A percentile compares a stretch with the other conserved stretches of the same genome.
phyloP scores from a whole-genome alignment of 2,113 vertebrate species.

The Leptodactylus fuscus region DNA sequence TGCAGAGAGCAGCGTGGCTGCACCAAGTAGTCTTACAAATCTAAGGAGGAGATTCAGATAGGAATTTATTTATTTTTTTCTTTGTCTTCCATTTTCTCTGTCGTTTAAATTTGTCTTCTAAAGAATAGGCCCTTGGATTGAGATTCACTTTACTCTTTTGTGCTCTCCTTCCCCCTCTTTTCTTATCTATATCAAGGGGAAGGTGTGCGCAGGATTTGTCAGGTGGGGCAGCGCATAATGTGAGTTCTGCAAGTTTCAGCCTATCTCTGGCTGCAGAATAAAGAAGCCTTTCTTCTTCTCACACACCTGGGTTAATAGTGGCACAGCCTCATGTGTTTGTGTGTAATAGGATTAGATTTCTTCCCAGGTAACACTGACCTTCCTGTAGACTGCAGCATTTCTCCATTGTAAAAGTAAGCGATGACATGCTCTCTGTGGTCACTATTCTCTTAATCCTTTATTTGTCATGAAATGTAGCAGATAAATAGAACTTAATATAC shows the following conservation, averaged over 20 bases:
- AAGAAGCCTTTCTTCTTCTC: slow-evolving; percentile 11
- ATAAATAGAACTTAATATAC: neutral
- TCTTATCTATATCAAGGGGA: neutral
- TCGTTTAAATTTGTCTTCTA: neutral
- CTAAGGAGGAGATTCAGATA: no score
- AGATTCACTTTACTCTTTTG: neutral
- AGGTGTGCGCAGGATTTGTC: neutral
- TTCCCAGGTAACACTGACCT: neutral
- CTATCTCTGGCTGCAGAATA: slow-evolving; percentile 16
- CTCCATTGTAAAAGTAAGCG: neutral
- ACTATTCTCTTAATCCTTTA: neutral
- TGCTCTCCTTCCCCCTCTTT: neutral
- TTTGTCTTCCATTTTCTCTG: no score
- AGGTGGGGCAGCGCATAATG: slow-evolving; percentile 5
- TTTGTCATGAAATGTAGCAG: neutral
- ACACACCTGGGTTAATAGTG: slow-evolving; percentile 25
- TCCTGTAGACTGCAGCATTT: neutral
- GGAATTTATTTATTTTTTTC: no score
- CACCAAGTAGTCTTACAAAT: no score
- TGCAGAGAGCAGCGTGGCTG: no score
- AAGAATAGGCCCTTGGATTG: no score
- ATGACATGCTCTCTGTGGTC: neutral
- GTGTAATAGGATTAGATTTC: neutral
- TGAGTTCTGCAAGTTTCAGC: neutral
- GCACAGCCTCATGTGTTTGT: neutral